These are phyloP conservation scores for Entelurus aequoreus DNA, from an alignment of 2,113 vertebrate species.

Conservation along the genomic window DNA sequence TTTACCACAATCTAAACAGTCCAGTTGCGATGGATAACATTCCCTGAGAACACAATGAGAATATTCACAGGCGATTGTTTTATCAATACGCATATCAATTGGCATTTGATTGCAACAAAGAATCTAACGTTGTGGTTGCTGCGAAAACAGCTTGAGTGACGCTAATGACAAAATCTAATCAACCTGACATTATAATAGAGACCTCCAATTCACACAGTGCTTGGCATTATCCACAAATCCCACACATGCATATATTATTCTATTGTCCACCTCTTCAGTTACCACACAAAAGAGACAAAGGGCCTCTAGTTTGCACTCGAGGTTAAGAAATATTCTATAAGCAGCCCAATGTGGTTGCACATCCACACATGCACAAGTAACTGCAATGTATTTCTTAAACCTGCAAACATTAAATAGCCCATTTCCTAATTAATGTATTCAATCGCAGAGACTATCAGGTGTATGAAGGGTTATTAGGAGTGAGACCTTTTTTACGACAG, in stretches of 20 bases:
- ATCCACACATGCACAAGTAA: not conserved
- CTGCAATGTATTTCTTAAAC: no score
- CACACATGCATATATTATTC: slow-evolving; percentile 21
- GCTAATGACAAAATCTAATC: slow-evolving; percentile 39
- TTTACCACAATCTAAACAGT: no score
- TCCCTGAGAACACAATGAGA: not conserved
- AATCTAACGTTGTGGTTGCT: not conserved
- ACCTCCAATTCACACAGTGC: slow-evolving; percentile 38
- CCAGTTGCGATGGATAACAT: no score
- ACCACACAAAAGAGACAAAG: slow-evolving; percentile 32
- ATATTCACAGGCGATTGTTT: no score
- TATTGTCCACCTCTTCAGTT: slow-evolving; percentile 26
- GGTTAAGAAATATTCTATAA: slow-evolving; percentile 26
- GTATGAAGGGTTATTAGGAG: no score
- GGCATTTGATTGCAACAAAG: no score
- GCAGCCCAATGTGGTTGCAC: slow-evolving; percentile 15
- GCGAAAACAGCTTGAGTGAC: slow-evolving; percentile 8
- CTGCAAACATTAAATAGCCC: no score
- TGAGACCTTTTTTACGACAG: no score
- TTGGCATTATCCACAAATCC: slow-evolving; percentile 23
- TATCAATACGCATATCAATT: no score
- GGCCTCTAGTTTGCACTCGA: slow-evolving; percentile 24
- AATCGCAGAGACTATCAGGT: no score
- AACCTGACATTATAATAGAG: slow-evolving; percentile 20
- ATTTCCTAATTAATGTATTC: no score